Conservation (phyloP, 2,888 invertebrate genomes). For the Phania funesta region DNA sequence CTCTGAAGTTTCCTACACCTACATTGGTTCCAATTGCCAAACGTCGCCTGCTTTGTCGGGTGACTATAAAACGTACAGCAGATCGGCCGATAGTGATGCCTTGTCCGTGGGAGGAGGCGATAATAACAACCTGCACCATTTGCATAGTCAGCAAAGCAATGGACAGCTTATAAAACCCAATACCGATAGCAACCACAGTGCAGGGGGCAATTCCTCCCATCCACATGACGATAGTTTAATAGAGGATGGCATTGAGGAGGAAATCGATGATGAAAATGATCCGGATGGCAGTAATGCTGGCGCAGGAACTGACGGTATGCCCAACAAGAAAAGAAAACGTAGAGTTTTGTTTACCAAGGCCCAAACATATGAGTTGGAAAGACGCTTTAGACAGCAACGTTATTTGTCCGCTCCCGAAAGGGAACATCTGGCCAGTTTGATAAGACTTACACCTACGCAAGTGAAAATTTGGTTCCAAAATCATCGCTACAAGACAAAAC, state of each 20-base stretch:
- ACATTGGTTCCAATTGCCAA: slow-evolving; percentile 79
- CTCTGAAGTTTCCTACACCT: slow-evolving; percentile 85
- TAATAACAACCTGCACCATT: slow-evolving; percentile 61
- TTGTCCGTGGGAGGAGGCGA: slow-evolving; percentile 76
- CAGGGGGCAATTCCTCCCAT: slow-evolving; percentile 70
- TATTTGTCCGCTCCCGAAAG: slow-evolving; percentile 98
- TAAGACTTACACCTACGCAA: slow-evolving; percentile 97
- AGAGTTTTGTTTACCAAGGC: slow-evolving; percentile 98
- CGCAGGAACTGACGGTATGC: slow-evolving; percentile 80
- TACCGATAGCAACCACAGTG: slow-evolving; percentile 69
- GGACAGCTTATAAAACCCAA: slow-evolving; percentile 45
- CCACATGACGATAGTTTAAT: slow-evolving; percentile 76
- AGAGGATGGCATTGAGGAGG: slow-evolving; percentile 81
- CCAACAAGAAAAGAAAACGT: slow-evolving; percentile 94
- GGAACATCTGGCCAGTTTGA: slow-evolving; percentile 96
- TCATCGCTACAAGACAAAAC: slow-evolving; percentile 98
- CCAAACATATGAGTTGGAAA: slow-evolving; percentile 97
- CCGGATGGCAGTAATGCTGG: slow-evolving; percentile 74
- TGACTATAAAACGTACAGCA: slow-evolving; percentile 79
- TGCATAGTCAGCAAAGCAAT: slow-evolving; percentile 62
- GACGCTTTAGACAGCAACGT: slow-evolving; percentile 96
- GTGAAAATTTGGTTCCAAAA: slow-evolving; percentile 99
- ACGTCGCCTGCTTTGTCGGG: slow-evolving; percentile 78
- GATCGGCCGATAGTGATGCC: slow-evolving; percentile 78
- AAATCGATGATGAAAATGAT: slow-evolving; percentile 81